Percentiles rank a stretch among this genome's conserved stretches.
Conservation (phyloP, 2,113 vertebrate genomes). For the Spermophilus dauricus region DNA sequence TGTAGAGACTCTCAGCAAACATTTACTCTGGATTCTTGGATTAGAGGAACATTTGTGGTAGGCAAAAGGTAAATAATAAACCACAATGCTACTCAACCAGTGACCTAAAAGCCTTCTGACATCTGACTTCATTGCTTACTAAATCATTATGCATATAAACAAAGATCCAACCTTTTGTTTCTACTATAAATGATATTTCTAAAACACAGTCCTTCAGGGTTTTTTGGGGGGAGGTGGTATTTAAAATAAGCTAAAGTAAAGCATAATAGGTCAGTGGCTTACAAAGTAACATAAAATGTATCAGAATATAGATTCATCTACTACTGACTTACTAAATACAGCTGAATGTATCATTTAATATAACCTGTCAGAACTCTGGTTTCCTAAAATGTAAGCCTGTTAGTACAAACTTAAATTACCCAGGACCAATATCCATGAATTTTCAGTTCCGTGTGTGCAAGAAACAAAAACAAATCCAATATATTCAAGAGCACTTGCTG, state of each 20-base stretch:
- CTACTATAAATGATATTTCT: constrained; percentile 72
- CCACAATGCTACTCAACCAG: constrained; percentile 75
- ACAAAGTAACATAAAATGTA: constrained; percentile 57
- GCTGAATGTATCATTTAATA: constrained; percentile 45
- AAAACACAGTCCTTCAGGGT: constrained; percentile 62
- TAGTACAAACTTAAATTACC: constrained; percentile 31
- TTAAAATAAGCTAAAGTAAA: constrained; percentile 69
- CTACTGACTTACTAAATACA: constrained; percentile 62
- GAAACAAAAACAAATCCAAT: constrained; percentile 47
- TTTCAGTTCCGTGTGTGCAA: background rate
- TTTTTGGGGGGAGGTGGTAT: constrained; percentile 36
- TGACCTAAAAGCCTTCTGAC: constrained; percentile 80
- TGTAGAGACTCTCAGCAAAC: constrained; percentile 79
- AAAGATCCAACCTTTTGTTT: constrained; percentile 70
- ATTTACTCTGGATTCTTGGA: constrained; percentile 80
- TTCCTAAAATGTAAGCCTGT: constrained; percentile 48
- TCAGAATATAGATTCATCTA: constrained; percentile 61
- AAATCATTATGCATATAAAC: constrained; percentile 77
- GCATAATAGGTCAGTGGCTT: constrained; percentile 48
- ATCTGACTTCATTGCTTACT: constrained; percentile 79
- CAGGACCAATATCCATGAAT: background rate
- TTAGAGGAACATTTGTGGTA: constrained; percentile 80
- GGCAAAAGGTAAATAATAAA: constrained; percentile 84
- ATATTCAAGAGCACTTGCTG: constrained; percentile 15
- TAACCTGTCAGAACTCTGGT: constrained; percentile 55